These are phyloP conservation scores for Dunckerocampus dactyliophorus DNA, from an alignment of 2,113 vertebrate genomes.

Conservation along the genomic window DNA sequence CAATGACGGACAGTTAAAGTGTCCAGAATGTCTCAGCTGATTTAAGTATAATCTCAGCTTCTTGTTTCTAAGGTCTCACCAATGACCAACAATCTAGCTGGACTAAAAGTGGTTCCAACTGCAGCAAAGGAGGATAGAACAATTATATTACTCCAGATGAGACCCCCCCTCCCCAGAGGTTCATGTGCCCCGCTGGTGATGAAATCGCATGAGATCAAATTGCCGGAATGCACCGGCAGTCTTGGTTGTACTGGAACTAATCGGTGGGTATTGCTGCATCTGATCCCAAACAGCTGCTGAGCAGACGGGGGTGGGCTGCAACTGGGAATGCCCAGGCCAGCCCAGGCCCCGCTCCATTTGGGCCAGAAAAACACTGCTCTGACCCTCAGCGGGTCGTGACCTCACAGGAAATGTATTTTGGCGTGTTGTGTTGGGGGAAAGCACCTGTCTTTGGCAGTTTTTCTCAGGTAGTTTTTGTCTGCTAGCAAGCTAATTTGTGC, in stretches of 20 bases:
- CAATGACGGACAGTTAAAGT: no score
- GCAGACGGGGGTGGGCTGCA: slow-evolving; percentile 40
- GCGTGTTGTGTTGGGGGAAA: slow-evolving; percentile 19
- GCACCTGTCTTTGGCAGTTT: no score
- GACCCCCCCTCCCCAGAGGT: slow-evolving; percentile 37
- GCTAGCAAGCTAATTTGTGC: no score
- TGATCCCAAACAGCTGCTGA: slow-evolving; percentile 66
- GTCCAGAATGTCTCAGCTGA: no score
- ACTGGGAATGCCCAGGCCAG: slow-evolving; percentile 39
- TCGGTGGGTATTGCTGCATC: slow-evolving; percentile 57
- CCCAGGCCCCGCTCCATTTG: background rate
- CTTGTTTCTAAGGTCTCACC: no score
- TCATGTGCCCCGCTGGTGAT: slow-evolving; percentile 44
- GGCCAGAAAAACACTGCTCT: background rate
- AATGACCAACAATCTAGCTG: no score
- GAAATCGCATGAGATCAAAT: slow-evolving; percentile 64
- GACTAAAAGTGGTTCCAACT: background rate
- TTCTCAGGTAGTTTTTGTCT: no score
- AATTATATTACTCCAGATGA: slow-evolving; percentile 53
- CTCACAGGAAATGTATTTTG: slow-evolving; percentile 44
- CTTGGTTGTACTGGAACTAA: slow-evolving; percentile 63
- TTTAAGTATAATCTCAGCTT: no score
- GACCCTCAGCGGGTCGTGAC: slow-evolving; percentile 50
- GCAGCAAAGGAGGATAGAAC: slow-evolving; percentile 39
- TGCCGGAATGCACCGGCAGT: slow-evolving; percentile 63